These are phyloP conservation scores for Apodemus speciosus DNA, from an alignment of 2,113 vertebrate genomes.

Conservation along the genomic window DNA sequence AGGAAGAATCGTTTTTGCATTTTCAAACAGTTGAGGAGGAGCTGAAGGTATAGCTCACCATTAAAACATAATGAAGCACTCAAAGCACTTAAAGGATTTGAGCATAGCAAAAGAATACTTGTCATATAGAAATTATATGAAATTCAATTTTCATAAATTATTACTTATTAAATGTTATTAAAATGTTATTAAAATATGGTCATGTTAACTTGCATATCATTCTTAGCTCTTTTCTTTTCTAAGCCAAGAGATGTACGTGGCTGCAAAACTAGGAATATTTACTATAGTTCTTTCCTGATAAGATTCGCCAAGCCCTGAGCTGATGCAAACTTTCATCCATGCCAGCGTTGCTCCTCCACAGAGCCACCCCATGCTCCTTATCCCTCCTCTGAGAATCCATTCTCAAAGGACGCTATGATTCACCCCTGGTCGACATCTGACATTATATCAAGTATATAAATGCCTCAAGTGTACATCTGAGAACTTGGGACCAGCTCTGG, in stretches of 20 bases:
- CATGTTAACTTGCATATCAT: not conserved
- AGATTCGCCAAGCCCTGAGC: not conserved
- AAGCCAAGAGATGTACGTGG: not conserved
- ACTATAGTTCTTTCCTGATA: not conserved
- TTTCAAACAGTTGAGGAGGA: not conserved
- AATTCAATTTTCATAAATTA: constrained; percentile 9
- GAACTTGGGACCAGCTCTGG: not conserved
- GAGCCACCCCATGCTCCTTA: not conserved
- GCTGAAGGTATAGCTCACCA: not conserved
- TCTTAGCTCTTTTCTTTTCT: not conserved
- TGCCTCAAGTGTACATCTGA: not conserved
- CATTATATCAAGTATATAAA: not conserved
- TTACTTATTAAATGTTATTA: not conserved
- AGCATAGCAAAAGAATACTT: not conserved
- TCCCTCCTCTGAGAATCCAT: not conserved
- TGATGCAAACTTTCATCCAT: not conserved
- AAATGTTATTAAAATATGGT: not conserved
- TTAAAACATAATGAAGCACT: not conserved
- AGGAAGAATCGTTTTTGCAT: not conserved
- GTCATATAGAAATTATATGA: not conserved
- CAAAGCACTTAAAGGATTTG: not conserved
- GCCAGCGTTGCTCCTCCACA: not conserved
- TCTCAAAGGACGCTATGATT: not conserved
- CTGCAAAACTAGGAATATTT: not conserved
- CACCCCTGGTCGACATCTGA: not conserved